Conservation (phyloP, 2,113 vertebrate genomes). For the Microcebus ravelobensis region DNA sequence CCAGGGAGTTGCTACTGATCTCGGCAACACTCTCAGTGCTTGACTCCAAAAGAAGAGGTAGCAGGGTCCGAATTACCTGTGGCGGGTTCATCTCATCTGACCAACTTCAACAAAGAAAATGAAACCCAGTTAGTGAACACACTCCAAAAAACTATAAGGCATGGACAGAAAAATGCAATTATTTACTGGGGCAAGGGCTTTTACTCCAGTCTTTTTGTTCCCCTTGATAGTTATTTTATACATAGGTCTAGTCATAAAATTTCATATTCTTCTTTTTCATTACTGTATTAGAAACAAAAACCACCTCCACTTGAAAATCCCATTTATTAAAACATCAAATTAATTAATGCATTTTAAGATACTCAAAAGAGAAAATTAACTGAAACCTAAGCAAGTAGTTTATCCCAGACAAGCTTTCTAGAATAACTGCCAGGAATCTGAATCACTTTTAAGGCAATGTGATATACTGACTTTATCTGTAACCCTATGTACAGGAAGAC, state of each 20-base stretch:
- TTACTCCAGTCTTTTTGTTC: not conserved
- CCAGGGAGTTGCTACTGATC: slow-evolving; percentile 95
- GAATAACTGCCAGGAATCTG: not conserved
- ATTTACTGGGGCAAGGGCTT: not conserved
- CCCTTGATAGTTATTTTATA: not conserved
- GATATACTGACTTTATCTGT: not conserved
- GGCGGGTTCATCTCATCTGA: slow-evolving; percentile 95
- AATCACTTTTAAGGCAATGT: not conserved
- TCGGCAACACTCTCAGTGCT: slow-evolving; percentile 97
- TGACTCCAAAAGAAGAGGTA: slow-evolving; percentile 95
- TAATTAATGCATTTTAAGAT: not conserved
- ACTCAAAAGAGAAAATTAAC: not conserved
- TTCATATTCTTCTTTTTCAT: not conserved
- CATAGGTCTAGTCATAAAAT: not conserved
- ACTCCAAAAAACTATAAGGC: not conserved
- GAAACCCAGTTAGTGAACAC: not conserved
- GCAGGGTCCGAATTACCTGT: slow-evolving; percentile 92
- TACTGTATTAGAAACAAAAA: not conserved
- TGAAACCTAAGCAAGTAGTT: not conserved
- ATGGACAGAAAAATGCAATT: not conserved
- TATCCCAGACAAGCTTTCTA: not conserved
- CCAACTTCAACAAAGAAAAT: slow-evolving; percentile 78
- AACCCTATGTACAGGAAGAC: not conserved
- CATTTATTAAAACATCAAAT: slow-evolving; percentile 7
- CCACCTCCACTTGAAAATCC: not conserved